A percentile compares a stretch with the other conserved stretches of the same genome.
These are phyloP conservation scores for Ips typographus DNA, from an alignment of 1,140 invertebrate genomes.

Conservation along the genomic window DNA sequence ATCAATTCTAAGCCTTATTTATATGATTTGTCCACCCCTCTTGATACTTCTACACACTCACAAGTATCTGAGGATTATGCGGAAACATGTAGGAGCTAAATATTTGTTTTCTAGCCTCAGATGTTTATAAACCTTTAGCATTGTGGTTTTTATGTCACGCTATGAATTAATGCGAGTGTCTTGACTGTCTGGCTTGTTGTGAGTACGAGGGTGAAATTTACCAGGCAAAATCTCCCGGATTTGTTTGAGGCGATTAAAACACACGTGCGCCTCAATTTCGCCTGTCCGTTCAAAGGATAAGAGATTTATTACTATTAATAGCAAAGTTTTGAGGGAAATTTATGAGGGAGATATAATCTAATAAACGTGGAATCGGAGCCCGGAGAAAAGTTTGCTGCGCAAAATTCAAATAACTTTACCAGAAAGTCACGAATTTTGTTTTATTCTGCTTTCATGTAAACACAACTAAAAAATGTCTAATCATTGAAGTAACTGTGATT, in stretches of 20 bases:
- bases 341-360: conserved; percentile 8
- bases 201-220: background rate
- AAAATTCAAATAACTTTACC: too few species aligned
- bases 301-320: conserved; percentile 15
- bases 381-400: too few species aligned
- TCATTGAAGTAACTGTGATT: too few species aligned
- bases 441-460: too few species aligned
- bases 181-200: background rate
- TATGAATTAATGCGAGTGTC: conserved; percentile 25
- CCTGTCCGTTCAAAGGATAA: conserved; percentile 9
- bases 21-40: conserved; percentile 35
- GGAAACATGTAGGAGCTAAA: conserved; percentile 32
- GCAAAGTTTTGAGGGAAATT: conserved; percentile 5
- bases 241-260: conserved; percentile 16
- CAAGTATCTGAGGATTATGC: conserved; percentile 26
- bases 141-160: conserved; percentile 26
- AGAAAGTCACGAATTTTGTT: too few species aligned
- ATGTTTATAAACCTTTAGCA: conserved; percentile 26
- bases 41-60: conserved; percentile 27
- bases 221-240: conserved; percentile 5
- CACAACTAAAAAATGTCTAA: too few species aligned
- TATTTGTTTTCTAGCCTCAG: conserved; percentile 21
- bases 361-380: background rate
- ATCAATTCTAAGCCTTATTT: conserved; percentile 35
- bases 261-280: conserved; percentile 2